Percentiles rank a stretch among this genome's conserved stretches.
Evolutionary conservation across 2,888 invertebrate species (phyloP).

Genomic region (Clostera curtula): DNA sequence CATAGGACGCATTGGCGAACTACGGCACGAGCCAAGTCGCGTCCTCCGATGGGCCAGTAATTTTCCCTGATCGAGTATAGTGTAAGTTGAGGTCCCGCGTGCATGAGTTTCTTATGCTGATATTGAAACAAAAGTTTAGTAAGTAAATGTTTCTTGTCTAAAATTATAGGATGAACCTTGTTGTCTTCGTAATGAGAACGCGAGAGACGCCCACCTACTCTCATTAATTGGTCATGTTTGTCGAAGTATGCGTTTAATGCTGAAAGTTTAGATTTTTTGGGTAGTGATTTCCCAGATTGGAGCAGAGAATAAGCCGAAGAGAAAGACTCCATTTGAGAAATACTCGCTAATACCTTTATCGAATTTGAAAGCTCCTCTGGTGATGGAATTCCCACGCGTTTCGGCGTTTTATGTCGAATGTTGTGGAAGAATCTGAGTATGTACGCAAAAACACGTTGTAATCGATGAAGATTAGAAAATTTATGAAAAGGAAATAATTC

Average conservation of each 20-base stretch:
- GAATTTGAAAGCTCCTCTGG: not conserved
- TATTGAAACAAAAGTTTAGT: conserved; percentile 1
- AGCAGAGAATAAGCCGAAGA: not conserved
- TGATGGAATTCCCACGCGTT: conserved; percentile 1
- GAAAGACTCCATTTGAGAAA: not conserved
- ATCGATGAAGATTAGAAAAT: not conserved
- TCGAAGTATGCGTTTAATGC: not conserved
- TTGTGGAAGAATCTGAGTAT: not conserved
- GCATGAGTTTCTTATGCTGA: conserved; percentile 2
- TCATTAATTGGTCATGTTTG: not conserved
- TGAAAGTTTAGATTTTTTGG: not conserved
- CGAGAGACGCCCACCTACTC: not conserved
- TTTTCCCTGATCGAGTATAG: conserved; percentile 2
- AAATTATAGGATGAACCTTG: conserved; percentile 1
- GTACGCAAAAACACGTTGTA: not conserved
- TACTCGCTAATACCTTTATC: not conserved
- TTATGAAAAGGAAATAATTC: not conserved
- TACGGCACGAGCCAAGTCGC: not conserved
- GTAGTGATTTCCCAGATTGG: too few species aligned
- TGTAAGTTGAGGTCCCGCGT: conserved; percentile 4
- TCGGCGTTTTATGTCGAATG: not conserved
- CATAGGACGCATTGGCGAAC: conserved; percentile 1
- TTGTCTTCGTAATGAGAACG: not conserved
- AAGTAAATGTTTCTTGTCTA: too few species aligned
- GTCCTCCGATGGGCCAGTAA: conserved; percentile 1